These are phyloP conservation scores for Oegoconia quadripuncta DNA, from an alignment of 2,888 invertebrate species.

Conservation along the genomic window DNA sequence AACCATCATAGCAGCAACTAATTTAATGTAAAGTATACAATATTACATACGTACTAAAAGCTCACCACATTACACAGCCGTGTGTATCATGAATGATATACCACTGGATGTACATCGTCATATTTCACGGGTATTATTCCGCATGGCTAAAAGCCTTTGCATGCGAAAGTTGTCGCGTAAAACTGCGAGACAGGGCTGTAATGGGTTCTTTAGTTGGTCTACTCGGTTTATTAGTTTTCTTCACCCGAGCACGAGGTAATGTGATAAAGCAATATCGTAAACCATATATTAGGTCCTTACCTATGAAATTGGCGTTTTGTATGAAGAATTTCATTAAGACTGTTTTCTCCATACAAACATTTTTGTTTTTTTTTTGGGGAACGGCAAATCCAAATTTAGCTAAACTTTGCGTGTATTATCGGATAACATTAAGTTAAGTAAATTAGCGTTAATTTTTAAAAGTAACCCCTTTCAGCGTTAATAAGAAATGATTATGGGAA, in stretches of 20 bases:
- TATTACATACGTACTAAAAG: neutral
- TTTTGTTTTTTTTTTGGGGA: no score
- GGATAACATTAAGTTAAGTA: no score
- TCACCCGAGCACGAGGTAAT: neutral
- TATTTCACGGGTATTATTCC: slow-evolving; percentile 41
- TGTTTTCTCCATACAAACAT: no score
- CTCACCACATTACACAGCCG: slow-evolving; percentile 12
- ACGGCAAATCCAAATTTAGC: no score
- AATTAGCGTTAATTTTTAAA: no score
- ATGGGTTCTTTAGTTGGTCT: slow-evolving; percentile 6
- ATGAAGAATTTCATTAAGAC: no score
- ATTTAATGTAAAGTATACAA: neutral
- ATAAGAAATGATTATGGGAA: no score
- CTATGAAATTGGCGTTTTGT: no score
- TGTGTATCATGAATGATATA: slow-evolving; percentile 21
- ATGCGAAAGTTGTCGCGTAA: slow-evolving; percentile 38
- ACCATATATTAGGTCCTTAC: no score
- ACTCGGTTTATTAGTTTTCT: slow-evolving; percentile 10
- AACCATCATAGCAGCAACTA: neutral
- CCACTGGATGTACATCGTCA: slow-evolving; percentile 25
- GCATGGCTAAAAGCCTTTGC: slow-evolving; percentile 48
- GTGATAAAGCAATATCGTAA: neutral
- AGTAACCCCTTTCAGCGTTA: no score
- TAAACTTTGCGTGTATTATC: no score
- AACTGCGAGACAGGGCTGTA: slow-evolving; percentile 11